phyloP scores from a whole-genome alignment of 1,140 invertebrate species.

The Scaptomyza montana region DNA sequence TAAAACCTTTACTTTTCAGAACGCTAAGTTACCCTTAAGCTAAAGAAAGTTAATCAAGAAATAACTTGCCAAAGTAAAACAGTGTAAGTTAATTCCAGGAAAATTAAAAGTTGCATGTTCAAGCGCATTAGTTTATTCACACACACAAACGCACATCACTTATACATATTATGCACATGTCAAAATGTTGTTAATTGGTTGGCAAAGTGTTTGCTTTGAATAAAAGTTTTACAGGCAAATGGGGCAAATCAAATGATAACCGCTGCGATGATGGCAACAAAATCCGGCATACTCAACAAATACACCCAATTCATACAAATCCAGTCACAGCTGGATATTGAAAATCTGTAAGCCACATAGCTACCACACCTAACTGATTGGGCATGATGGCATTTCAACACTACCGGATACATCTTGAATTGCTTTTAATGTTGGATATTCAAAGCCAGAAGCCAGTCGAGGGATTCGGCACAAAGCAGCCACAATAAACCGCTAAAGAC shows the following conservation, averaged over 20 bases:
- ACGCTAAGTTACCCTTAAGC: not conserved
- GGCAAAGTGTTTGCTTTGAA: no score
- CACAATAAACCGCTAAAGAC: conserved; percentile 1
- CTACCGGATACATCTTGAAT: conserved; percentile 42
- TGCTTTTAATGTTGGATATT: conserved; percentile 52
- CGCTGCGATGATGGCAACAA: not conserved
- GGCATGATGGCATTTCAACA: conserved; percentile 31
- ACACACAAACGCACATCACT: no score
- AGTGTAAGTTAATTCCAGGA: not conserved
- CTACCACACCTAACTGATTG: conserved; percentile 26
- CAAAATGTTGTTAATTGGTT: no score
- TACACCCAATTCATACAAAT: conserved; percentile 21
- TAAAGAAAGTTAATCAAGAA: conserved; percentile 8
- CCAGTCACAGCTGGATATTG: conserved; percentile 19
- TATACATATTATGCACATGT: no score
- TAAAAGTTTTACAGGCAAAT: no score
- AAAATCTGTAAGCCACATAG: conserved; percentile 18
- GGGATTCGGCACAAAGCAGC: conserved; percentile 18
- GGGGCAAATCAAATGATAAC: conserved; percentile 54
- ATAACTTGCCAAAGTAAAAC: conserved; percentile 14
- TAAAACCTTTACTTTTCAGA: no score
- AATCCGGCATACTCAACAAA: not conserved
- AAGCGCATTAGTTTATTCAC: not conserved
- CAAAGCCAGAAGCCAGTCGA: conserved; percentile 35
- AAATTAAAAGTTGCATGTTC: not conserved